phyloP scores from a whole-genome alignment of 2,797 vertebrate genomes.

The Propithecus perrieri region DNA sequence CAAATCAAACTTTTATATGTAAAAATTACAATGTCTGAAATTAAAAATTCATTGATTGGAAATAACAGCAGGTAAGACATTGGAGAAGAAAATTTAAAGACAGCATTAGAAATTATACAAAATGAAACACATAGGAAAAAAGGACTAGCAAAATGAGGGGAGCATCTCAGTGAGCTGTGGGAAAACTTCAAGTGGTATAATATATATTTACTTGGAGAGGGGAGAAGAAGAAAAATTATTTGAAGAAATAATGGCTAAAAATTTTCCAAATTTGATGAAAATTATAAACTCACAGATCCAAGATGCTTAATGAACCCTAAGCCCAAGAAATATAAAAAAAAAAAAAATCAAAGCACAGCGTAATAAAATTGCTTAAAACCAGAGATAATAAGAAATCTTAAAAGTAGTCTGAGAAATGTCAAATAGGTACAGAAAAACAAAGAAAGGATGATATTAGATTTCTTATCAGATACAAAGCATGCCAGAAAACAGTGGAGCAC shows the following conservation, averaged over 20 bases:
- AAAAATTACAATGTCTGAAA: neutral
- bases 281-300: neutral
- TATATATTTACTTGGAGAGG: neutral
- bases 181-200: neutral
- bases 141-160: neutral
- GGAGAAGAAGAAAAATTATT: neutral
- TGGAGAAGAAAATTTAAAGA: neutral
- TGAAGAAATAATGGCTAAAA: constrained; percentile 2
- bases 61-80: neutral
- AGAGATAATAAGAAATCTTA: neutral
- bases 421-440: neutral
- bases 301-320: neutral
- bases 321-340: neutral
- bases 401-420: neutral
- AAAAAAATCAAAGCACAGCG: neutral
- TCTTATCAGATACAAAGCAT: neutral
- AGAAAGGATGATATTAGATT: neutral
- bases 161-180: neutral
- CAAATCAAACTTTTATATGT: neutral
- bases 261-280: neutral
- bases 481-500: neutral
- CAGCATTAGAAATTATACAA: neutral
- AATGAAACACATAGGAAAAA: neutral
- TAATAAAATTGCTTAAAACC: neutral
- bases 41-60: neutral